Percentiles rank a stretch among this genome's conserved stretches.
Evolutionary conservation across 2,888 invertebrate species (phyloP).

Genomic region (Epistrophe grossulariae): DNA sequence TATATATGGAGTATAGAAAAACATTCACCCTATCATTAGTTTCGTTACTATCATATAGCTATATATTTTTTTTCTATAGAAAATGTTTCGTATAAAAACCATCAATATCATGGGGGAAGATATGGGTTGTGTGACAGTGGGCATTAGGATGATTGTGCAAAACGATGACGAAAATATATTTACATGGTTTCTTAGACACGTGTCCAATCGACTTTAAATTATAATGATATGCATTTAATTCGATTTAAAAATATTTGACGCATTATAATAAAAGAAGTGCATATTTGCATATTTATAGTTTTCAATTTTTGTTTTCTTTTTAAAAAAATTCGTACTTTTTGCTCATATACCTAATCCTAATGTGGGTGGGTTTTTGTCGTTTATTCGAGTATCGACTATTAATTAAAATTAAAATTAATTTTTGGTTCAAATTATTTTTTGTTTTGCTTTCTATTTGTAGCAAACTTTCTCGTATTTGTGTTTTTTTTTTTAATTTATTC

Average conservation of each 20-base stretch:
- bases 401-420: no score
- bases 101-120: conserved; percentile 2
- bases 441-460: no score
- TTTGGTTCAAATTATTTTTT: no score
- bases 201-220: conserved; percentile 62
- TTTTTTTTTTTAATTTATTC: no score
- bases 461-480: no score
- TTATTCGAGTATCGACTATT: no score
- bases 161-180: conserved; percentile 55
- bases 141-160: conserved; percentile 56
- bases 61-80: background rate
- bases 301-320: no score
- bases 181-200: conserved; percentile 48
- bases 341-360: no score
- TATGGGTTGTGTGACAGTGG: conserved; percentile 18
- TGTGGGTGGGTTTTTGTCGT: no score
- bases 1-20: conserved; percentile 21
- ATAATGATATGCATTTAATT: conserved; percentile 23
- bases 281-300: background rate
- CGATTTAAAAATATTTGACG: conserved; percentile 3
- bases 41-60: conserved; percentile 42
- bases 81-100: background rate
- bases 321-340: no score
- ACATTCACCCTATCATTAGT: conserved; percentile 63
- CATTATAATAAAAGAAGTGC: background rate